A percentile compares a stretch with the other conserved stretches of the same genome.
Conservation (phyloP, 1,140 invertebrate genomes). For the Leptinotarsa defecta region DNA sequence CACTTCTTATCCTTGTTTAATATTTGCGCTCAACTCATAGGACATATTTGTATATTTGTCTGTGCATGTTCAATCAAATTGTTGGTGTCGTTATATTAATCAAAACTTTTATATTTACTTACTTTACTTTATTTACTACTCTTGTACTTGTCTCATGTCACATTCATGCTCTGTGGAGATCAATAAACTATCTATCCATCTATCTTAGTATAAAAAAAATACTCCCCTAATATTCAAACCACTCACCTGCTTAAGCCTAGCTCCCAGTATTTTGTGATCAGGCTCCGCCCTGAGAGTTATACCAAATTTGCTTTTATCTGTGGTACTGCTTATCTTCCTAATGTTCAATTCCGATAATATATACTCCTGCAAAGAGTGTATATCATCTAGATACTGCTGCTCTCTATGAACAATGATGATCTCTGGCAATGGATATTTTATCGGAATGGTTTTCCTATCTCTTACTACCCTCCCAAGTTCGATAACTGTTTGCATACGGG, state of each 20-base stretch:
- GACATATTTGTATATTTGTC: too few relatives aligned
- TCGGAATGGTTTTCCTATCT: slow-evolving; percentile 90
- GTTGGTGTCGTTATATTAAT: too few relatives aligned
- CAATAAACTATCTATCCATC: too few relatives aligned
- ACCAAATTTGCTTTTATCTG: slow-evolving; percentile 92
- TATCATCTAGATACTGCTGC: slow-evolving; percentile 75
- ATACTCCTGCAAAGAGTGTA: slow-evolving; percentile 82
- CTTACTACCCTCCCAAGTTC: slow-evolving; percentile 91
- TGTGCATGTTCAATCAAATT: too few relatives aligned
- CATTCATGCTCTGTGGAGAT: too few relatives aligned
- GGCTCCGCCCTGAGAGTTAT: slow-evolving; percentile 93
- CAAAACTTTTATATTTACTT: too few relatives aligned
- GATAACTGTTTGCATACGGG: slow-evolving; percentile 92
- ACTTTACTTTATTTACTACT: too few relatives aligned
- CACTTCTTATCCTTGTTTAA: too few relatives aligned
- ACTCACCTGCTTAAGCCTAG: slow-evolving; percentile 73
- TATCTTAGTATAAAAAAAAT: too few relatives aligned
- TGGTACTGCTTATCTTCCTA: slow-evolving; percentile 82
- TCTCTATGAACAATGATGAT: slow-evolving; percentile 94
- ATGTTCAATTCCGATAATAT: slow-evolving; percentile 96
- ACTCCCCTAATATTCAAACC: too few relatives aligned
- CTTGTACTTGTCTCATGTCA: too few relatives aligned
- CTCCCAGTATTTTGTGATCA: slow-evolving; percentile 84
- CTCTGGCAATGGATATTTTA: slow-evolving; percentile 97
- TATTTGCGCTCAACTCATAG: too few relatives aligned